phyloP scores from a whole-genome alignment of 2,113 vertebrate species.

The Phrynosoma blainvillii region DNA sequence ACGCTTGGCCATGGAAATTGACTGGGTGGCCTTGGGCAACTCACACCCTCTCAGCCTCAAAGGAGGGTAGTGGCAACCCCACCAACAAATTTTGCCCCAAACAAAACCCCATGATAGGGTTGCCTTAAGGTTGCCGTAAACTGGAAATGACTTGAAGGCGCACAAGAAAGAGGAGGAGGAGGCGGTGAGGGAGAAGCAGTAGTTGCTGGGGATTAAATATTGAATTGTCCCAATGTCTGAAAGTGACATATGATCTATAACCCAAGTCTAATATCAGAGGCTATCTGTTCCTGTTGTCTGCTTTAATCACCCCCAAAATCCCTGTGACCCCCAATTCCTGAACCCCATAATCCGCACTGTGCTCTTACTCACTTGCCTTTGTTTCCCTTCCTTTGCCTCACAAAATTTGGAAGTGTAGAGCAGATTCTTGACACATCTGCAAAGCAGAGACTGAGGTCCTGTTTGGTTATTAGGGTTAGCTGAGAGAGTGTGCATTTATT shows the following conservation, averaged over 20 bases:
- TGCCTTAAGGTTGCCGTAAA: too few species aligned
- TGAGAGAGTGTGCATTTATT: slow-evolving; percentile 73
- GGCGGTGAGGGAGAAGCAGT: too few species aligned
- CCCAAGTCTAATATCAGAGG: neutral
- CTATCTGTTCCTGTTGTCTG: neutral
- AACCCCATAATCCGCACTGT: accelerated
- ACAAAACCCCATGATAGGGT: too few species aligned
- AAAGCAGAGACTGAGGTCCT: slow-evolving; percentile 32
- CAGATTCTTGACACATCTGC: slow-evolving; percentile 5
- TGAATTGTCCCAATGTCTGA: neutral
- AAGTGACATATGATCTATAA: neutral
- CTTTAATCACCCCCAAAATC: neutral
- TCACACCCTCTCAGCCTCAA: too few species aligned
- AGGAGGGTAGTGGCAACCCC: too few species aligned
- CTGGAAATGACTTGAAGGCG: too few species aligned
- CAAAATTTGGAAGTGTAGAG: neutral
- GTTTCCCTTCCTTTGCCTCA: neutral
- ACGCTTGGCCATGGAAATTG: too few species aligned
- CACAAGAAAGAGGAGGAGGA: too few species aligned
- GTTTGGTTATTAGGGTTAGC: slow-evolving; percentile 71
- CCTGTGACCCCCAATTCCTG: neutral
- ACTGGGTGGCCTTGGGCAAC: too few species aligned
- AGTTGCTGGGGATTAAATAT: neutral
- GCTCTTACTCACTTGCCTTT: neutral
- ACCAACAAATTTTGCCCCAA: too few species aligned